Evolutionary conservation across 2,888 invertebrate genomes (phyloP).

Genomic region (Steinernema scapterisci): DNA sequence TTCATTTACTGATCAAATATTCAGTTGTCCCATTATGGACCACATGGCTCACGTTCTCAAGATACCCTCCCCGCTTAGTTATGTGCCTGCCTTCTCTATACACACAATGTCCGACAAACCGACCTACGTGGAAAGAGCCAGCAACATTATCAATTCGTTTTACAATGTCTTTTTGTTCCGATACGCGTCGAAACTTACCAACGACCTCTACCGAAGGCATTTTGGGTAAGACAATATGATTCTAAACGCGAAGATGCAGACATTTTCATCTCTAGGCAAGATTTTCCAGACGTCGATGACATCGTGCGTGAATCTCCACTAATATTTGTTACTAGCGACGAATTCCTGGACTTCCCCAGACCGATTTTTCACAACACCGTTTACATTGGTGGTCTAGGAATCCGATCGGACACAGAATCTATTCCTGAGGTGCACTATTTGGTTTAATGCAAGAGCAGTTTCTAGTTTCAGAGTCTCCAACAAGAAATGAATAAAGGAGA

Average conservation of each 20-base stretch:
- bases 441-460: not conserved
- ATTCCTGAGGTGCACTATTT: too few species aligned
- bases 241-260: too few species aligned
- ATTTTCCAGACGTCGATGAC: conserved; percentile 31
- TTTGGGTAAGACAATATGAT: conserved; percentile 36
- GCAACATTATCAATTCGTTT: conserved; percentile 4
- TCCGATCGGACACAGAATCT: not conserved
- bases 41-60: conserved; percentile 17
- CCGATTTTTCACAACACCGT: conserved; percentile 35
- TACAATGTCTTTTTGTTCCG: conserved; percentile 7
- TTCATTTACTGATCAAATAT: not conserved
- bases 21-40: conserved; percentile 15
- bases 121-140: not conserved
- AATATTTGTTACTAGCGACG: conserved; percentile 35
- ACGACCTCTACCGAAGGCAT: conserved; percentile 18
- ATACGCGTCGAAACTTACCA: conserved; percentile 27
- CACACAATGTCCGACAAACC: not conserved
- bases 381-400: conserved; percentile 35
- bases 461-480: conserved; percentile 26
- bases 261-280: not conserved
- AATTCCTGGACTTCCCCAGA: conserved; percentile 36
- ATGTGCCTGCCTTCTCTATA: not conserved
- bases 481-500: conserved; percentile 32
- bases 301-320: conserved; percentile 28
- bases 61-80: not conserved